Conservation (phyloP, 2,113 vertebrate genomes). For the Australoheros scitulus region DNA sequence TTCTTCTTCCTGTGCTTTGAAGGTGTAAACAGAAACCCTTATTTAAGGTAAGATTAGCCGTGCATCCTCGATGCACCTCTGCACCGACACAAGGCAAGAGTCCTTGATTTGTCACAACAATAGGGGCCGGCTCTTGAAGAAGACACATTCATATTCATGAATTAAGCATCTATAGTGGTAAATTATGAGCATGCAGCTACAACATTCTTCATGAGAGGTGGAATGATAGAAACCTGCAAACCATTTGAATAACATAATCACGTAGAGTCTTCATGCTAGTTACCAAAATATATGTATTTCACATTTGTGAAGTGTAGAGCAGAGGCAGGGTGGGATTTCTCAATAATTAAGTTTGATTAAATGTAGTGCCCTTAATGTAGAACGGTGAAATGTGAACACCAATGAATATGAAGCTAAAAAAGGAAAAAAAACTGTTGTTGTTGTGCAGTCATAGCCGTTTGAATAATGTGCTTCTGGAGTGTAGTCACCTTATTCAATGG, state of each 20-base stretch:
- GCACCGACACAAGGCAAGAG: conserved; percentile 59
- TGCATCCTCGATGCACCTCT: conserved; percentile 64
- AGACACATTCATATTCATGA: conserved; percentile 66
- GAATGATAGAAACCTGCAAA: conserved; percentile 35
- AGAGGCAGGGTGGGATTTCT: neutral
- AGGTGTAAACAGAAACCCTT: conserved; percentile 68
- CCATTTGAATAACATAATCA: conserved; percentile 19
- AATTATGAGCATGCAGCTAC: conserved; percentile 46
- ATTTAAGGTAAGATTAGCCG: conserved; percentile 66
- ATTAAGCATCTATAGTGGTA: conserved; percentile 52
- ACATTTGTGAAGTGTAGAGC: neutral
- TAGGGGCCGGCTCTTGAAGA: conserved; percentile 52
- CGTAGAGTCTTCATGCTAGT: neutral
- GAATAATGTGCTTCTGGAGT: neutral
- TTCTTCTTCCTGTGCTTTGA: conserved; percentile 61
- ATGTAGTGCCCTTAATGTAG: neutral
- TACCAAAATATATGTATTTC: neutral
- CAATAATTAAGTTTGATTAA: conserved; percentile 16
- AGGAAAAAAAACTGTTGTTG: neutral
- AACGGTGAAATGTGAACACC: neutral
- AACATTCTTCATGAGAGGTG: neutral
- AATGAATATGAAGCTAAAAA: neutral
- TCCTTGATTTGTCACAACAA: conserved; percentile 76
- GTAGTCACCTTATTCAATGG: conserved; percentile 29
- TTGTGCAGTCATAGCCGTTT: neutral